Conservation (phyloP, 2,888 invertebrate genomes). For the Tholera decimalis region DNA sequence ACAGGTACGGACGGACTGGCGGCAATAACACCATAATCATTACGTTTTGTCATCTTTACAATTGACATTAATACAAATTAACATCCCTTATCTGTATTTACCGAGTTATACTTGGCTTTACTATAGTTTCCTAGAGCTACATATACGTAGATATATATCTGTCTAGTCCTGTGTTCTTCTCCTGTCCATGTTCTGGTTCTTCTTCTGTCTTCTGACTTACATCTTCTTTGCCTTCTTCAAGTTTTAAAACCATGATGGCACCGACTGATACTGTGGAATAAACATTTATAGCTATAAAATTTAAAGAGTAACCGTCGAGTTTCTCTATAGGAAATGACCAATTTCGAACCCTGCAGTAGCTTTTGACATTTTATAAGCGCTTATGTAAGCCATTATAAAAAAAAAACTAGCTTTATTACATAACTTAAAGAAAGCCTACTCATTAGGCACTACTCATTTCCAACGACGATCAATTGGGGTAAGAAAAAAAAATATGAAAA, state of each 20-base stretch:
- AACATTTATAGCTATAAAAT: no score
- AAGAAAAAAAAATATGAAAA: no score
- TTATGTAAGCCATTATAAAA: no score
- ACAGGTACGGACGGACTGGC: constrained; percentile 22
- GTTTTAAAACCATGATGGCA: constrained; percentile 84
- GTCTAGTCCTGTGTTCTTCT: constrained; percentile 80
- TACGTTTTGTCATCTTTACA: constrained; percentile 19
- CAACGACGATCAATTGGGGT: not conserved
- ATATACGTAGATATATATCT: constrained; percentile 88
- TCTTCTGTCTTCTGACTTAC: constrained; percentile 61
- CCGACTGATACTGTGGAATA: constrained; percentile 81
- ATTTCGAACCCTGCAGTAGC: no score
- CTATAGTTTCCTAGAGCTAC: constrained; percentile 68
- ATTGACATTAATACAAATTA: constrained; percentile 20
- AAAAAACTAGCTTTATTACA: not conserved
- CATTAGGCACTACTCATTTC: no score
- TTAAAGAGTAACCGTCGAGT: no score
- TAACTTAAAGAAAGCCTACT: not conserved
- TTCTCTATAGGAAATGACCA: no score
- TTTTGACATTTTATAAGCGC: no score
- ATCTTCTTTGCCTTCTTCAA: constrained; percentile 72
- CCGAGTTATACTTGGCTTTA: constrained; percentile 25
- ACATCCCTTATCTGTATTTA: constrained; percentile 9
- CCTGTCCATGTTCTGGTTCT: constrained; percentile 62
- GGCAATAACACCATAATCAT: not conserved